Evolutionary conservation across 2,888 invertebrate genomes (phyloP), one percentile per base, ranked within the genome.

Genomic region (Lasioglossum zephyrum): DNA sequence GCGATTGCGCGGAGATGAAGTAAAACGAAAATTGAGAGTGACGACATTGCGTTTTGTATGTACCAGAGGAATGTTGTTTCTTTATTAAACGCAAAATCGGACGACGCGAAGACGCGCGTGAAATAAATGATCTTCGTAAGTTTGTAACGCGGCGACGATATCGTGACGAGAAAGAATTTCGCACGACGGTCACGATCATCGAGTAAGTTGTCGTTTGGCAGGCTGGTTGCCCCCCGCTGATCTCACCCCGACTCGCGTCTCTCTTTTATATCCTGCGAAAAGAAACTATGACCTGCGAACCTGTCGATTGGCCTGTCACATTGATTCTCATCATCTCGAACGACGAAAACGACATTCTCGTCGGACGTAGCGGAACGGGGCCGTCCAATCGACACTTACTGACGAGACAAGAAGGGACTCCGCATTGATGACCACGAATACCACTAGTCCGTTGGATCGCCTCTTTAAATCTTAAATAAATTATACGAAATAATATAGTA

Each of bases 281-380:
- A 88, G 87, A 85, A 87, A 90, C 83, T 79, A 84, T 86, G 89
- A 90, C 88, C 88, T 79, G 73, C 81, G 85, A 87, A 85, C 86
- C 82, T 82, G 82, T 81, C 88, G 87, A 91, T 91, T 91, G 87
- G 84, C 82, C 87, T 87, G 90, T 89, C 91, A 87, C 89, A 90
- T 92, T 88, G 89, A 90, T 91, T 89, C 90, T 89, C 88, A 91
- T 92, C 88, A 89, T 53, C 79, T 44, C 57, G 39, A 41, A 81
- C 69, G 53, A 70, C 69, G 72, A 69, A 84, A 49, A 79, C 66
- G 69, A 78, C 75, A 39, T 75, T 76, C 53, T 44, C 47, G 76
- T 69, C 57, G 39, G 22, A 72, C n/a, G 69, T 31, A 57, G 74
- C 60, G 22, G 57, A 73, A 31, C 63, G 57, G 53, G 69, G 26